phyloP scores from a whole-genome alignment of 2,797 vertebrate species.

The Pelobates cultripes region DNA sequence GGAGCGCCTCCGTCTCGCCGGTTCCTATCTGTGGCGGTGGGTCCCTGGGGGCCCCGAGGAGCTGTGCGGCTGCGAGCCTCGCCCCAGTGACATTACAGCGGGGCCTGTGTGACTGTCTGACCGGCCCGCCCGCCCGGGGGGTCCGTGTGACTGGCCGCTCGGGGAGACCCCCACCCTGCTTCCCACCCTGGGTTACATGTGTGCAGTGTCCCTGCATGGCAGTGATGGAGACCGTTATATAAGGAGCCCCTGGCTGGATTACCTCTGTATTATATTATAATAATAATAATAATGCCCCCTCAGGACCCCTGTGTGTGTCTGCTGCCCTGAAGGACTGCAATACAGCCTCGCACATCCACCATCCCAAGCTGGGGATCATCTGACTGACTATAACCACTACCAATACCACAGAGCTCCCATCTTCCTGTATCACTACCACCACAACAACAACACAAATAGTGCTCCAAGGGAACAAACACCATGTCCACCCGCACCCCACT shows the following conservation, averaged over 20 bases:
- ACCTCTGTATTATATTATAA: not conserved
- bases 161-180: not conserved
- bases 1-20: conserved; percentile 24
- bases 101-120: conserved; percentile 36
- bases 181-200: not conserved
- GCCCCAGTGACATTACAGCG: conserved; percentile 46
- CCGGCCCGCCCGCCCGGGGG: conserved; percentile 22
- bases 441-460: not conserved
- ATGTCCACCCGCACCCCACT: conserved; percentile 95
- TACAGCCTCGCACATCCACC: not conserved
- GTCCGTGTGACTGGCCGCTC: conserved; percentile 20
- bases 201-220: conserved; percentile 9
- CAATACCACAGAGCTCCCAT: not conserved
- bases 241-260: not conserved
- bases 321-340: conserved; percentile 16
- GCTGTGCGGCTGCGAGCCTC: conserved; percentile 10
- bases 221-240: conserved; percentile 16
- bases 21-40: not conserved
- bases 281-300: conserved; percentile 22
- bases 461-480: conserved; percentile 62
- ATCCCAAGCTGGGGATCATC: not conserved
- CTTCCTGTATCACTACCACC: not conserved
- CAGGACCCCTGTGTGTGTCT: not conserved
- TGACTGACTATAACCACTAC: conserved; percentile 18
- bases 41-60: not conserved